phyloP scores from a whole-genome alignment of 2,888 invertebrate species.

The Spodoptera picta region DNA sequence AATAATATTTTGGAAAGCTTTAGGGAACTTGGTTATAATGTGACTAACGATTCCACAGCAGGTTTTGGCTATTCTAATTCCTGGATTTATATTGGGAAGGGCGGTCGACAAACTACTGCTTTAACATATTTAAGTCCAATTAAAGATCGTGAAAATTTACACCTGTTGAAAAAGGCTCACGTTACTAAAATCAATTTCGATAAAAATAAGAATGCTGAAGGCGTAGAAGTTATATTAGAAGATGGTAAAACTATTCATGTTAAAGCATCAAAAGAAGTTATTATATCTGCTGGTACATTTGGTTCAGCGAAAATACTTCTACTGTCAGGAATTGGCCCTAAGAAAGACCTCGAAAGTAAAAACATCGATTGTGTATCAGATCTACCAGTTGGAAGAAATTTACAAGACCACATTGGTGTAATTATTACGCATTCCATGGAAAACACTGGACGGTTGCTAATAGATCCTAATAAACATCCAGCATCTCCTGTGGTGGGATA shows the following conservation, averaged over 20 bases:
- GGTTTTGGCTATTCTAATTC: slow-evolving; percentile 30
- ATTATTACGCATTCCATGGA: slow-evolving; percentile 29
- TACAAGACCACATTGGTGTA: slow-evolving; percentile 90
- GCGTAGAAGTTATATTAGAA: slow-evolving; percentile 33
- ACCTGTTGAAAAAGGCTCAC: slow-evolving; percentile 50
- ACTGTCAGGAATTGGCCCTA: slow-evolving; percentile 90
- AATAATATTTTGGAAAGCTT: slow-evolving; percentile 30
- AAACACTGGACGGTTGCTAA: neutral
- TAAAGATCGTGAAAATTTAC: slow-evolving; percentile 46
- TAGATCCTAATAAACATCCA: slow-evolving; percentile 21
- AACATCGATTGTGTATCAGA: slow-evolving; percentile 88
- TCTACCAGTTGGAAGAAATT: slow-evolving; percentile 91
- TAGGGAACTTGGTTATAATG: slow-evolving; percentile 25
- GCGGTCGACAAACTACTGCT: slow-evolving; percentile 32
- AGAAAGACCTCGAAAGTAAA: slow-evolving; percentile 74
- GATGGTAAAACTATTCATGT: slow-evolving; percentile 26
- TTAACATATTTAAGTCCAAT: slow-evolving; percentile 20
- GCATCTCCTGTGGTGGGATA: slow-evolving; percentile 27
- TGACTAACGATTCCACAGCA: slow-evolving; percentile 29
- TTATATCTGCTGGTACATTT: slow-evolving; percentile 88
- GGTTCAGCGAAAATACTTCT: slow-evolving; percentile 89
- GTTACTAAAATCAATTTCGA: slow-evolving; percentile 49
- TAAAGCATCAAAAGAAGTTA: slow-evolving; percentile 87
- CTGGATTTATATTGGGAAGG: slow-evolving; percentile 6
- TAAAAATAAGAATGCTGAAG: slow-evolving; percentile 43